Conservation (phyloP, 2,113 vertebrate species). For the Ia io region DNA sequence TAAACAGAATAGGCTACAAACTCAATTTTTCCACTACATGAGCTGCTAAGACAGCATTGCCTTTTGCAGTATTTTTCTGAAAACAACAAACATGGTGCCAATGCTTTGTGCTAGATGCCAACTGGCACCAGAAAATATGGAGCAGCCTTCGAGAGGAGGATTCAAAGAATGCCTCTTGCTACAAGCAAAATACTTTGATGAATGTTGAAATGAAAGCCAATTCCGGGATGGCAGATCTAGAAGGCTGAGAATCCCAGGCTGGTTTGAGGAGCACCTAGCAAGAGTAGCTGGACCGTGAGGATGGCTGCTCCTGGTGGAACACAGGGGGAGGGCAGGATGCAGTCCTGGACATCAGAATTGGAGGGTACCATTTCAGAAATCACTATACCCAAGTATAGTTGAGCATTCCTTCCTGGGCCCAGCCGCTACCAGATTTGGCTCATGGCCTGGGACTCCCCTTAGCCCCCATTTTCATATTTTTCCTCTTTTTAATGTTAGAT, state of each 20-base stretch:
- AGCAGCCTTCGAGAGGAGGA: not conserved
- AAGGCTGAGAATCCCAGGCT: not conserved
- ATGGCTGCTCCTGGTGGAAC: not conserved
- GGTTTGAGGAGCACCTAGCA: not conserved
- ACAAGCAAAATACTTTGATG: not conserved
- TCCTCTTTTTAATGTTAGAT: not conserved
- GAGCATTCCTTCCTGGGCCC: not conserved
- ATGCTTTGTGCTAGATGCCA: not conserved
- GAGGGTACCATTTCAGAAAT: not conserved
- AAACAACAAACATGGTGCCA: not conserved
- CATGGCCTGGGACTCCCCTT: not conserved
- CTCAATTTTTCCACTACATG: not conserved
- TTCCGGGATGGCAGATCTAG: not conserved
- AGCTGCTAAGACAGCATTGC: not conserved
- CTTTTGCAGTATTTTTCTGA: not conserved
- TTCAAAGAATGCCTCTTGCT: not conserved
- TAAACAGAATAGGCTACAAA: not conserved
- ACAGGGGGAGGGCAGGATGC: not conserved
- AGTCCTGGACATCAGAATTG: not conserved
- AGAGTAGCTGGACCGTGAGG: not conserved
- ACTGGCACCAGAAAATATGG: not conserved
- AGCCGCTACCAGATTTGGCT: conserved; percentile 35
- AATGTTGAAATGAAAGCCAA: not conserved
- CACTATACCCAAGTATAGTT: not conserved
- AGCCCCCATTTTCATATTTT: not conserved